Conservation (phyloP, 2,888 invertebrate species). For the Empis stercorea region DNA sequence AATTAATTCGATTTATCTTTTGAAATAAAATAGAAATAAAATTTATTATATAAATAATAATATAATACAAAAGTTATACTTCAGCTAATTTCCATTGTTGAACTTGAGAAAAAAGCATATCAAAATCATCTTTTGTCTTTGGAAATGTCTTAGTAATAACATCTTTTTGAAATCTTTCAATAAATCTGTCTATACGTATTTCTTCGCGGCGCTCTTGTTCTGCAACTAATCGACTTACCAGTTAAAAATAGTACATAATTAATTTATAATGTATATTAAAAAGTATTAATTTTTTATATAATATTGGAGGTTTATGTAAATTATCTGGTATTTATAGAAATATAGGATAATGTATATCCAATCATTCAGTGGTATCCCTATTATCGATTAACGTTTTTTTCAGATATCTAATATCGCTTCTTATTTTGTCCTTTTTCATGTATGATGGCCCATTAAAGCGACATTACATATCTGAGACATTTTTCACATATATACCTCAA, state of each 20-base stretch:
- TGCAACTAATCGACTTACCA: conserved; percentile 39
- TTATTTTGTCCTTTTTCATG: too few relatives aligned
- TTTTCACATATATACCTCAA: too few relatives aligned
- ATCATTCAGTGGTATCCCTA: too few relatives aligned
- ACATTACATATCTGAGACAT: too few relatives aligned
- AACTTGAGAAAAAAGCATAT: conserved; percentile 49
- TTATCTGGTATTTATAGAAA: too few relatives aligned
- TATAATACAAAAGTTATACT: conserved; percentile 6
- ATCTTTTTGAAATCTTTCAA: conserved; percentile 42
- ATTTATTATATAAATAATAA: background rate
- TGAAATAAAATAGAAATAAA: background rate
- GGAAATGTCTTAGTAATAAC: conserved; percentile 57
- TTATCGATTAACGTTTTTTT: too few relatives aligned
- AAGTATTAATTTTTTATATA: too few relatives aligned
- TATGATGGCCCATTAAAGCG: too few relatives aligned
- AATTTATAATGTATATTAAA: background rate
- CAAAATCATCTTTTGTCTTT: conserved; percentile 56
- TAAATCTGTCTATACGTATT: conserved; percentile 38
- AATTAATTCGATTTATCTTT: conserved; percentile 49
- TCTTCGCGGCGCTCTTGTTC: conserved; percentile 39
- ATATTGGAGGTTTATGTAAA: too few relatives aligned
- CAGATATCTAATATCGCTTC: too few relatives aligned
- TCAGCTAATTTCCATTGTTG: conserved; percentile 33
- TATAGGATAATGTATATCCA: too few relatives aligned
- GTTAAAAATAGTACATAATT: background rate